Evolutionary conservation across 1,140 invertebrate genomes (phyloP).

Genomic region (Drosophila lowei): DNA sequence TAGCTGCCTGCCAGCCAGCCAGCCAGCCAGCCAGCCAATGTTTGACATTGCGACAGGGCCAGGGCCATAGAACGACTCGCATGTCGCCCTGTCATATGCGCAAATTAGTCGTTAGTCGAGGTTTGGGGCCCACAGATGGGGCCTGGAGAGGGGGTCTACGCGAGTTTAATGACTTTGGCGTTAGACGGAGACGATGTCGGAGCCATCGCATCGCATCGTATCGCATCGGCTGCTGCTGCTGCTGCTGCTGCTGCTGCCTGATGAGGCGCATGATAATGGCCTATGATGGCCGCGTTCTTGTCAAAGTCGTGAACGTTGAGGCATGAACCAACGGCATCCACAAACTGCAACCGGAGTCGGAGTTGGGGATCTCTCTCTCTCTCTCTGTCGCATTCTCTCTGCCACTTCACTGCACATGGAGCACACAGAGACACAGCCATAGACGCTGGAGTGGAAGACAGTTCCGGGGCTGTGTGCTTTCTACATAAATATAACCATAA

Average conservation of each 20-base stretch:
- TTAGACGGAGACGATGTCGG: slow-evolving; percentile 47
- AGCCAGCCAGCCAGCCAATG: slow-evolving; percentile 56
- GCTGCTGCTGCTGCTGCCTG: slow-evolving; percentile 72
- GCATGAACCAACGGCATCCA: slow-evolving; percentile 38
- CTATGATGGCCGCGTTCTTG: slow-evolving; percentile 62
- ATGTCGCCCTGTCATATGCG: slow-evolving; percentile 76
- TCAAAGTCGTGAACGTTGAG: slow-evolving; percentile 61
- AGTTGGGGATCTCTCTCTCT: too few species aligned
- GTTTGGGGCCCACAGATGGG: slow-evolving; percentile 26
- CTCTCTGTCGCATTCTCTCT: too few species aligned
- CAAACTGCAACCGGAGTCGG: slow-evolving; percentile 25
- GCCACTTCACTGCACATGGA: neutral
- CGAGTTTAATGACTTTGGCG: slow-evolving; percentile 76
- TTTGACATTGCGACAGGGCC: slow-evolving; percentile 52
- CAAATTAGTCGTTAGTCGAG: slow-evolving; percentile 77
- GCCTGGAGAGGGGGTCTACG: slow-evolving; percentile 29
- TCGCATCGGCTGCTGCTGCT: neutral
- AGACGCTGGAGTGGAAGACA: slow-evolving; percentile 13
- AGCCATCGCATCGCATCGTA: too few species aligned
- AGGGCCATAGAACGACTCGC: slow-evolving; percentile 52
- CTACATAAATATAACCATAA: slow-evolving; percentile 71
- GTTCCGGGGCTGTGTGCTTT: slow-evolving; percentile 48
- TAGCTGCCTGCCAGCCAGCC: too few species aligned
- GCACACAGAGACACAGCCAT: slow-evolving; percentile 6
- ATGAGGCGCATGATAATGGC: slow-evolving; percentile 28